These are phyloP conservation scores for Pholis gunnellus DNA, from an alignment of 2,113 vertebrate species.

Conservation along the genomic window DNA sequence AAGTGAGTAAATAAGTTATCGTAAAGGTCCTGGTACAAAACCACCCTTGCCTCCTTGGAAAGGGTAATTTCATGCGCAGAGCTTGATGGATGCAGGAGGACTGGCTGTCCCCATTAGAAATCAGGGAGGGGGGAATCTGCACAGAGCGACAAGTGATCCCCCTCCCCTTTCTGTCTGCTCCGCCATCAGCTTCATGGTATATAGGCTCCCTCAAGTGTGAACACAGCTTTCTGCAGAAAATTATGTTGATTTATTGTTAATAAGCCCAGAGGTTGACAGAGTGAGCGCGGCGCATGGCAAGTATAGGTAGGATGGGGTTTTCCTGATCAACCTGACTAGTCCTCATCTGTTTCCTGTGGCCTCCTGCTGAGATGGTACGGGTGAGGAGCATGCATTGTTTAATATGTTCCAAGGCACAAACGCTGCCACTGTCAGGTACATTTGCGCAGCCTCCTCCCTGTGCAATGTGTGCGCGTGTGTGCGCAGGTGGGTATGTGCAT, in stretches of 20 bases:
- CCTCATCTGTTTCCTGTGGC: constrained; percentile 79
- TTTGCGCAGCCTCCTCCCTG: constrained; percentile 55
- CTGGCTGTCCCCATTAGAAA: constrained; percentile 58
- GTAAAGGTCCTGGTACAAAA: constrained; percentile 68
- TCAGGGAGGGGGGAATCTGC: constrained; percentile 51
- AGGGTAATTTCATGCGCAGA: constrained; percentile 63
- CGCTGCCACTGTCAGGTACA: constrained; percentile 70
- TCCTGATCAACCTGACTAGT: constrained; percentile 75
- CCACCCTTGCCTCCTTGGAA: constrained; percentile 63
- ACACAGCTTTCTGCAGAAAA: constrained; percentile 67
- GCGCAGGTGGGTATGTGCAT: constrained; percentile 11
- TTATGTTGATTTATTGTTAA: constrained; percentile 77
- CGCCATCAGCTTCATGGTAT: constrained; percentile 49
- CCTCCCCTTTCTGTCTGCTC: constrained; percentile 49
- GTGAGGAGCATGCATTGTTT: constrained; percentile 74
- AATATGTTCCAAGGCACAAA: constrained; percentile 78
- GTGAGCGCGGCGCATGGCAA: constrained; percentile 30
- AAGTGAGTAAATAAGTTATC: constrained; percentile 78
- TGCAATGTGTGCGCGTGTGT: constrained; percentile 9
- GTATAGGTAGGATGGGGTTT: constrained; percentile 65
- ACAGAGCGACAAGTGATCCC: constrained; percentile 64
- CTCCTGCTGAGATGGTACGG: constrained; percentile 74
- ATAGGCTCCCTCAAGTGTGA: constrained; percentile 70
- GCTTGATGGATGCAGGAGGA: constrained; percentile 60
- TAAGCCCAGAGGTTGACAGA: constrained; percentile 70